Evolutionary conservation across 64 coral and sea anemone genomes (phyloP).

Genomic region (Montipora efflorescens): DNA sequence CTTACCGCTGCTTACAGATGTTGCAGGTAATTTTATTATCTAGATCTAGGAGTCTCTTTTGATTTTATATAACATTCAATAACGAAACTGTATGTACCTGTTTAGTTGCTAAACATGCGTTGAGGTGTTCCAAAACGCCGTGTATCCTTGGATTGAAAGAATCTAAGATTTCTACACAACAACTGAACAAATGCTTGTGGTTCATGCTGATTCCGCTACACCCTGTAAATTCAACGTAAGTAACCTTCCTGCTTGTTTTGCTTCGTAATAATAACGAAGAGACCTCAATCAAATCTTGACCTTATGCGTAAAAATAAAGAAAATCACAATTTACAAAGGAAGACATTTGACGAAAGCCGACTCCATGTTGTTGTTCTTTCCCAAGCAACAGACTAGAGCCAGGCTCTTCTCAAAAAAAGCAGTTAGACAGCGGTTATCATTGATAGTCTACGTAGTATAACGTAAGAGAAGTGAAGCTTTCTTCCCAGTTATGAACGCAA

Average conservation of each 20-base stretch:
- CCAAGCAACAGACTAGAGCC: slow-evolving; percentile 44
- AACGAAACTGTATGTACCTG: slow-evolving; percentile 36
- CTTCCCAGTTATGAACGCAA: too few species aligned
- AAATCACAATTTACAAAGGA: background rate
- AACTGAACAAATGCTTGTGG: background rate
- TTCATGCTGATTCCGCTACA: slow-evolving; percentile 55
- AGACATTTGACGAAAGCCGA: background rate
- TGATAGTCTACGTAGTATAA: too few species aligned
- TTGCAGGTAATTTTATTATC: too few species aligned
- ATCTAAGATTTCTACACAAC: slow-evolving; percentile 1
- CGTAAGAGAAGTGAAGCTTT: too few species aligned
- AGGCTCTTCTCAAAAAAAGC: background rate
- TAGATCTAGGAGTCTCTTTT: too few species aligned
- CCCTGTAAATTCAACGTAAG: background rate
- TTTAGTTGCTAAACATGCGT: background rate
- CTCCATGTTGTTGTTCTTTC: slow-evolving; percentile 36
- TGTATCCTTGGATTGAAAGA: slow-evolving; percentile 61
- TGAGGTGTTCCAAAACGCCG: background rate
- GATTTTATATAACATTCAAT: background rate
- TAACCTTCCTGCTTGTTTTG: background rate
- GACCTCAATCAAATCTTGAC: background rate
- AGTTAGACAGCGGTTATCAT: too few species aligned
- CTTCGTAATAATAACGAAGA: background rate
- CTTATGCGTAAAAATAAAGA: background rate
- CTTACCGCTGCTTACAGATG: too few species aligned